Evolutionary conservation across 2,888 invertebrate species (phyloP), one percentile per base, ranked within the genome.

Genomic region (Torymus auratus): DNA sequence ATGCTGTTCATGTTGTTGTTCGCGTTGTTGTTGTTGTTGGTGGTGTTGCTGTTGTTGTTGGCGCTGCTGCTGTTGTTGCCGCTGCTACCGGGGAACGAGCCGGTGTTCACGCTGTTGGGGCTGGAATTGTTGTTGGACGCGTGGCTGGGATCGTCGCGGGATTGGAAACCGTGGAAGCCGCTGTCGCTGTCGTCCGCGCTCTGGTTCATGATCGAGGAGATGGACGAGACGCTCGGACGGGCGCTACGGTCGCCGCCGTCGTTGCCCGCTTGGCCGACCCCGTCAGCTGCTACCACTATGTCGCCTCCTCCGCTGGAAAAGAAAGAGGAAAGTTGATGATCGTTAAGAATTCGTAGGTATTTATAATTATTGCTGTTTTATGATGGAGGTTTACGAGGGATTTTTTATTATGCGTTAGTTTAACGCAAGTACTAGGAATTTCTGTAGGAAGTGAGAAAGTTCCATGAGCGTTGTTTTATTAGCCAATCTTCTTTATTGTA

Each of bases 101-200:
- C 89, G 20, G 89, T 89, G 79, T 89, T 89, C 0, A 85, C 86
- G 82, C 89, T 89, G 74, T 89, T 89, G 0, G 89, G 89, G 68
- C 89, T 89, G 52, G 89, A 89, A 75, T 89, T 89, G 80, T 89
- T 88, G 83, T 89, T 89, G n/a, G 89, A 88, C 2, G 88, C 88
- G 84, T 90, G 88, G 72, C 88, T 89, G 2, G 89, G 89, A 20
- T 90, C 90, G 75, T 89, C 89, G 14, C 89, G 85, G 4, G 89
- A 88, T 79, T 89, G 89, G 69, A 90, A 89, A 12, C 91, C 91
- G 76, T 91, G 91, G 83, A 91, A 91, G 11, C 91, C 91, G 0
- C 90, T 90, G 83, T 91, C 91, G 79, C 91, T 91, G 84, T 91
- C 91, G 83, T 91, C 91, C 14, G 89, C 89, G 75, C 90, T 91